These are phyloP conservation scores for Oryzias celebensis DNA, from an alignment of 2,113 vertebrate genomes.

Conservation along the genomic window DNA sequence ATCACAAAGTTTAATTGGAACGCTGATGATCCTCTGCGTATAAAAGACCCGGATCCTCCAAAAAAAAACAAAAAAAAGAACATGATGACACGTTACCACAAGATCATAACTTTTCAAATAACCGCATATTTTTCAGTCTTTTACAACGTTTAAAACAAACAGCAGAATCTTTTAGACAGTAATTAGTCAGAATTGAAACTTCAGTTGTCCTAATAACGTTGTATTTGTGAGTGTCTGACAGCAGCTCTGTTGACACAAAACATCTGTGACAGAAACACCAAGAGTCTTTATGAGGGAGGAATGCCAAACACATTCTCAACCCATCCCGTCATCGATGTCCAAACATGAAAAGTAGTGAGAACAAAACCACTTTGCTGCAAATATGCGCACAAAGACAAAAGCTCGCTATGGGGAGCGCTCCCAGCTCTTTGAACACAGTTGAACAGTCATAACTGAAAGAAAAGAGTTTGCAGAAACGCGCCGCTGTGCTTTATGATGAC, in stretches of 20 bases:
- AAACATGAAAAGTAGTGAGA: background rate
- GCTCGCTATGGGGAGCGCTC: no score
- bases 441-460: no score
- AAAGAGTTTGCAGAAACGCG: no score
- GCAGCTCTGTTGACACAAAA: constrained; percentile 55
- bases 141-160: background rate
- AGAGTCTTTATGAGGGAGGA: constrained; percentile 56
- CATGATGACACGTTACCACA: constrained; percentile 11
- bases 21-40: no score
- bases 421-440: no score
- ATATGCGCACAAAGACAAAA: no score
- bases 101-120: background rate
- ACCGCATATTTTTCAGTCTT: constrained; percentile 18
- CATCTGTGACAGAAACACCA: constrained; percentile 38
- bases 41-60: background rate
- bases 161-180: background rate
- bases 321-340: background rate
- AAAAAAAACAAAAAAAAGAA: constrained; percentile 6
- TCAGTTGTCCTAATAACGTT: background rate
- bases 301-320: constrained; percentile 51
- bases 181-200: background rate
- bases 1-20: no score
- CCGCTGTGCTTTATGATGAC: no score
- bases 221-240: background rate
- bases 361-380: background rate